A percentile compares a stretch with the other conserved stretches of the same genome.
These are phyloP conservation scores for Diaperis boleti DNA, from an alignment of 2,888 invertebrate genomes.

Conservation along the genomic window DNA sequence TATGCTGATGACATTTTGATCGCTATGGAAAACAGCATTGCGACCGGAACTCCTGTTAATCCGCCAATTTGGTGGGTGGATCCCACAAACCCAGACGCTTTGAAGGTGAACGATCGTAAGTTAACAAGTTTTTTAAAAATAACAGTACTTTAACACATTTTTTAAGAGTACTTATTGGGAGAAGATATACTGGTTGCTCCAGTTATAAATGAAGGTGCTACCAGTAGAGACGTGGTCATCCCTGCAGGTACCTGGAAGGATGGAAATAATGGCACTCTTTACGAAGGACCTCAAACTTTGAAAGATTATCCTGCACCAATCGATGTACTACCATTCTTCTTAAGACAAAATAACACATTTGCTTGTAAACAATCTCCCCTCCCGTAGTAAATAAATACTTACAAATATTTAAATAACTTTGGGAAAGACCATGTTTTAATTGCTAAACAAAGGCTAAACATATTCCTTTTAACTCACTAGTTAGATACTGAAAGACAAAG, in stretches of 20 bases:
- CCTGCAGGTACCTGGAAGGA: conserved; percentile 81
- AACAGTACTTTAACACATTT: conserved; percentile 5
- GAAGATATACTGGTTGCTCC: conserved; percentile 82
- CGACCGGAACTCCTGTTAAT: conserved; percentile 77
- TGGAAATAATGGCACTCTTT: conserved; percentile 66
- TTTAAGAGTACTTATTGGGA: conserved; percentile 81
- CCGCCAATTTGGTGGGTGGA: conserved; percentile 87
- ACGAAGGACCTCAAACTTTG: conserved; percentile 74
- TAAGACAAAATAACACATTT: conserved; percentile 27
- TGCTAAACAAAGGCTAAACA: too few relatives aligned
- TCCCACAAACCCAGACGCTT: conserved; percentile 73
- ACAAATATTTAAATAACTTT: too few relatives aligned
- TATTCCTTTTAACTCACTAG: too few relatives aligned
- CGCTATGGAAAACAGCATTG: conserved; percentile 71
- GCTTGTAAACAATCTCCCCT: too few relatives aligned
- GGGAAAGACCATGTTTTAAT: too few relatives aligned
- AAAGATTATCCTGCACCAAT: conserved; percentile 76
- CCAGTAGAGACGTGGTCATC: conserved; percentile 77
- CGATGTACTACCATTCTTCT: conserved; percentile 76
- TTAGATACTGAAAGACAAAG: too few relatives aligned
- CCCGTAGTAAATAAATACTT: too few relatives aligned
- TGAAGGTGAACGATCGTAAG: conserved; percentile 71
- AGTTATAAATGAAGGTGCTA: conserved; percentile 72
- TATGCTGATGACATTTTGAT: conserved; percentile 73
- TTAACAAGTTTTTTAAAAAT: not conserved